These are phyloP conservation scores for Scartelaos histophorus DNA, from an alignment of 2,113 vertebrate species.

Conservation along the genomic window DNA sequence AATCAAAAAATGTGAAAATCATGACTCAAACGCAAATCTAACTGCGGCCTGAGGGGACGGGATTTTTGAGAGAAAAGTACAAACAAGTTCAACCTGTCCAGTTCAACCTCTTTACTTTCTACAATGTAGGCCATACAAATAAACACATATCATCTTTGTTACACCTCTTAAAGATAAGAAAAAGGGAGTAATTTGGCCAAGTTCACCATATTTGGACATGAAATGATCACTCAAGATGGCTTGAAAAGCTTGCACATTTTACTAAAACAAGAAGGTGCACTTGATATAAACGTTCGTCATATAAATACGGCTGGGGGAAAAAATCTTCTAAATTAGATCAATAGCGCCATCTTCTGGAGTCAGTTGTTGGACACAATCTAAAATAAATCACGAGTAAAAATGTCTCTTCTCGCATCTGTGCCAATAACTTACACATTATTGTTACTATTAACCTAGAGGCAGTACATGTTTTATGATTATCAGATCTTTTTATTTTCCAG, in stretches of 20 bases:
- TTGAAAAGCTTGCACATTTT: no score
- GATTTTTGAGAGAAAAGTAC: neutral
- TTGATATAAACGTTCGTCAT: no score
- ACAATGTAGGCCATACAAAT: neutral
- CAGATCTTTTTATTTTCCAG: neutral
- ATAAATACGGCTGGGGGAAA: neutral
- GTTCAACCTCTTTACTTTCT: neutral
- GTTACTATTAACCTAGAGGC: neutral
- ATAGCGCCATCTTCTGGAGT: constrained; percentile 52
- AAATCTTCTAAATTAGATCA: neutral
- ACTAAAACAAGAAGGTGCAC: no score
- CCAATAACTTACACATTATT: neutral
- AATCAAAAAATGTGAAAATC: neutral
- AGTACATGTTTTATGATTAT: neutral
- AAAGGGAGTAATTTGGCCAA: neutral
- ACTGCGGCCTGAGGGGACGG: neutral
- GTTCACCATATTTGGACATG: neutral
- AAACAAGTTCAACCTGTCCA: constrained; percentile 39
- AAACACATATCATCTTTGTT: no score
- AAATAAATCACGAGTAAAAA: no score
- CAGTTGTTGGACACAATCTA: no score
- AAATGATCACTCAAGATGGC: neutral
- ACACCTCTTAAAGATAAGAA: no score
- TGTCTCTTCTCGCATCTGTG: no score
- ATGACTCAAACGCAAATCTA: neutral